These are phyloP conservation scores for Napeogenes sylphis DNA, from an alignment of 2,888 invertebrate species.

Conservation along the genomic window DNA sequence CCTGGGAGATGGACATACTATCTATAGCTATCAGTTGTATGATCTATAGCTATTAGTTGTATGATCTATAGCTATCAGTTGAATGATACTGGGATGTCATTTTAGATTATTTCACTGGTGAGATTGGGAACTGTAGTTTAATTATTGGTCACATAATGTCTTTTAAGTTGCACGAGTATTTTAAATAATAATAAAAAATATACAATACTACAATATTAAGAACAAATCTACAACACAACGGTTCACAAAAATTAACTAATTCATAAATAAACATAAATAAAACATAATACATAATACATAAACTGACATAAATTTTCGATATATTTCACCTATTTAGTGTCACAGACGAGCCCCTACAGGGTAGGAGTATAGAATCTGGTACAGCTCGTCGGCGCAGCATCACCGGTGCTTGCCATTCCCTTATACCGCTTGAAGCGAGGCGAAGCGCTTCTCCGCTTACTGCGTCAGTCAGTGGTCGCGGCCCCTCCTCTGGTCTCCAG, in stretches of 20 bases:
- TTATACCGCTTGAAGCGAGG: slow-evolving; percentile 76
- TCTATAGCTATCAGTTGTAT: background rate
- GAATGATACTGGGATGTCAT: too few species aligned
- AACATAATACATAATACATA: too few species aligned
- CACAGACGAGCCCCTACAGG: slow-evolving; percentile 65
- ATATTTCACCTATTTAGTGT: slow-evolving; percentile 55
- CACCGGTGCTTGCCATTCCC: slow-evolving; percentile 87
- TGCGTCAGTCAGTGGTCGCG: slow-evolving; percentile 56
- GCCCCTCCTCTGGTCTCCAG: slow-evolving; percentile 64
- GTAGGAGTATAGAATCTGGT: slow-evolving; percentile 80
- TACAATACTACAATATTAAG: background rate
- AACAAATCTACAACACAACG: too few species aligned
- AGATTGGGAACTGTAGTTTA: background rate
- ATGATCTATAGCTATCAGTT: too few species aligned
- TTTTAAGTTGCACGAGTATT: background rate
- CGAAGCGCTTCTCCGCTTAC: slow-evolving; percentile 72
- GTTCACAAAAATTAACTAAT: too few species aligned
- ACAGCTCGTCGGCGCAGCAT: slow-evolving; percentile 87
- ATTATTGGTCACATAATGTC: too few species aligned
- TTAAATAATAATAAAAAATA: background rate
- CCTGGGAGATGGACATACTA: slow-evolving; percentile 48
- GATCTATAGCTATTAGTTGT: background rate
- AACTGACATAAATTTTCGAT: too few species aligned
- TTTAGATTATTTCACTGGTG: too few species aligned
- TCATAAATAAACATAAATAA: too few species aligned